phyloP scores from a whole-genome alignment of 2,797 vertebrate species.

The Coranthus polyacanthus region DNA sequence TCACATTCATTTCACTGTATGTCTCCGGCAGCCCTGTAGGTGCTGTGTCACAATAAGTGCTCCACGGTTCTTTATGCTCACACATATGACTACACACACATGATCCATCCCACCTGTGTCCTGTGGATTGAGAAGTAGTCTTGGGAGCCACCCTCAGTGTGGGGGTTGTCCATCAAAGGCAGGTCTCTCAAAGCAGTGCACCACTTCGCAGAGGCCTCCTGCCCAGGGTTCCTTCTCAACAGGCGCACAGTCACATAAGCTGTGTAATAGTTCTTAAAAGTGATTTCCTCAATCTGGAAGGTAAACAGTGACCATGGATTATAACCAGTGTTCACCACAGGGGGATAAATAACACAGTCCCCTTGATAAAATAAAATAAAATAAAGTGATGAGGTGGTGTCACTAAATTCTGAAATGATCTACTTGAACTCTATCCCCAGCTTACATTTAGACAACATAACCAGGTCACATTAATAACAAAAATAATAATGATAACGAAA shows the following conservation, averaged over 20 bases:
- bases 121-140: slow-evolving; percentile 91
- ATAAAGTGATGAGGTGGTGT: no score
- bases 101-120: slow-evolving; percentile 85
- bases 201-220: slow-evolving; percentile 84
- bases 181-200: slow-evolving; percentile 89
- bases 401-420: no score
- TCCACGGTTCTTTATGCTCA: no score
- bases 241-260: slow-evolving; percentile 91
- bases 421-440: no score
- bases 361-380: no score
- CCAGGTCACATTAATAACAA: neutral
- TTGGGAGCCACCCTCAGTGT: slow-evolving; percentile 92
- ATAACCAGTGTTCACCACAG: no score
- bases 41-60: no score
- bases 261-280: slow-evolving; percentile 95
- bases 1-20: no score
- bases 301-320: neutral
- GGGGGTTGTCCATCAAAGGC: slow-evolving; percentile 92
- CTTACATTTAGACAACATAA: no score
- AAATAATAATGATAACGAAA: no score
- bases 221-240: slow-evolving; percentile 70
- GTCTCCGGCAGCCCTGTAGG: no score
- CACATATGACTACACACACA: neutral
- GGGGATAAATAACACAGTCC: no score
- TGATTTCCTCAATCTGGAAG: slow-evolving; percentile 89